These are phyloP conservation scores for Antigone vipio DNA, from an alignment of 2,113 vertebrate genomes.

Conservation along the genomic window DNA sequence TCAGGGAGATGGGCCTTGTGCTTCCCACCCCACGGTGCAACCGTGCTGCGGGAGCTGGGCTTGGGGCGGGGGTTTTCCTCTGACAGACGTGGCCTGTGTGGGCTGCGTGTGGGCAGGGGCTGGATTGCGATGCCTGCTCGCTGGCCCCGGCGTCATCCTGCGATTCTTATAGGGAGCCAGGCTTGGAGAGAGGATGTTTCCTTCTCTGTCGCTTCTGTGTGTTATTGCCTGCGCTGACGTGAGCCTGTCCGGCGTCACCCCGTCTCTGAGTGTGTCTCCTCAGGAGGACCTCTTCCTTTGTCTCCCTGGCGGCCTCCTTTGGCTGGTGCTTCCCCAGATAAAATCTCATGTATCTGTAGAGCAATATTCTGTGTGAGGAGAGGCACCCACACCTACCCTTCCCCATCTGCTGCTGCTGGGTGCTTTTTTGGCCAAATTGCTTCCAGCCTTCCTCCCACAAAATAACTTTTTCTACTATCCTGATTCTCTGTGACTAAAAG, in stretches of 20 bases:
- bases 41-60: fast-evolving
- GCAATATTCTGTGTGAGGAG: neutral
- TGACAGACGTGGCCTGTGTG: neutral
- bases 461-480: neutral
- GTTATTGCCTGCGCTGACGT: fast-evolving
- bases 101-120: neutral
- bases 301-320: neutral
- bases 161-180: fast-evolving
- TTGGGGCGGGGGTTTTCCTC: fast-evolving
- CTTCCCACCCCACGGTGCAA: neutral
- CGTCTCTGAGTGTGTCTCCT: neutral
- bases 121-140: fast-evolving
- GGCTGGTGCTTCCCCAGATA: neutral
- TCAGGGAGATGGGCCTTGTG: neutral
- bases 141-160: neutral
- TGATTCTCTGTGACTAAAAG: neutral
- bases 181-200: too few species aligned
- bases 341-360: neutral
- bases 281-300: fast-evolving
- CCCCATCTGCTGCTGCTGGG: neutral
- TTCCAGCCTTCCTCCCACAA: neutral
- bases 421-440: neutral
- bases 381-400: neutral
- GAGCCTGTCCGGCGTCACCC: fast-evolving
- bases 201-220: fast-evolving